Percentiles rank a stretch among this genome's conserved stretches.
These are phyloP conservation scores for Drosophila cardini DNA, from an alignment of 1,140 invertebrate species.

Conservation along the genomic window DNA sequence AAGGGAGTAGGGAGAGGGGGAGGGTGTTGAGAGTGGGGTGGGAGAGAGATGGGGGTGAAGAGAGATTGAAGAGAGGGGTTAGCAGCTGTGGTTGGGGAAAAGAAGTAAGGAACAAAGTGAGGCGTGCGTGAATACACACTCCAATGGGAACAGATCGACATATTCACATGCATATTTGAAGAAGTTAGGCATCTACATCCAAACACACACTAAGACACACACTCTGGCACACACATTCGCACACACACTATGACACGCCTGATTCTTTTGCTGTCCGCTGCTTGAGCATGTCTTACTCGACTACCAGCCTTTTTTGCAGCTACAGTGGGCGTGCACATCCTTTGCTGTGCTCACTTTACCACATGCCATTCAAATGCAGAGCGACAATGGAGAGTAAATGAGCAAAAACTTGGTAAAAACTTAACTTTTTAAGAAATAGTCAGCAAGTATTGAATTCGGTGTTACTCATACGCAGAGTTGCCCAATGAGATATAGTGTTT, in stretches of 20 bases:
- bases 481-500: too few species aligned
- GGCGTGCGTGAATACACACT: constrained; percentile 74
- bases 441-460: background rate
- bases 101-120: constrained; percentile 34
- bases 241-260: constrained; percentile 36
- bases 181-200: constrained; percentile 15
- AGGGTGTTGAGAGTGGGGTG: background rate
- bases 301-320: constrained; percentile 25
- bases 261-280: constrained; percentile 34
- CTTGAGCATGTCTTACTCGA: constrained; percentile 13
- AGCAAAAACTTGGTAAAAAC: constrained; percentile 15
- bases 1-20: background rate
- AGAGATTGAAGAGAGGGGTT: too few species aligned
- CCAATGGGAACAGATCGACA: constrained; percentile 56
- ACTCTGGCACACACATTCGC: constrained; percentile 14
- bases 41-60: too few species aligned
- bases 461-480: background rate
- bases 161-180: constrained; percentile 28
- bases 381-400: constrained; percentile 4
- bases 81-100: background rate
- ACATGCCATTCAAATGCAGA: constrained; percentile 61
- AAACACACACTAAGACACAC: constrained; percentile 10
- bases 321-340: constrained; percentile 25
- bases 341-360: constrained; percentile 56
- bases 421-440: too few species aligned